Evolutionary conservation across 2,797 vertebrate species (phyloP).

Genomic region (Phalanger gymnotis): DNA sequence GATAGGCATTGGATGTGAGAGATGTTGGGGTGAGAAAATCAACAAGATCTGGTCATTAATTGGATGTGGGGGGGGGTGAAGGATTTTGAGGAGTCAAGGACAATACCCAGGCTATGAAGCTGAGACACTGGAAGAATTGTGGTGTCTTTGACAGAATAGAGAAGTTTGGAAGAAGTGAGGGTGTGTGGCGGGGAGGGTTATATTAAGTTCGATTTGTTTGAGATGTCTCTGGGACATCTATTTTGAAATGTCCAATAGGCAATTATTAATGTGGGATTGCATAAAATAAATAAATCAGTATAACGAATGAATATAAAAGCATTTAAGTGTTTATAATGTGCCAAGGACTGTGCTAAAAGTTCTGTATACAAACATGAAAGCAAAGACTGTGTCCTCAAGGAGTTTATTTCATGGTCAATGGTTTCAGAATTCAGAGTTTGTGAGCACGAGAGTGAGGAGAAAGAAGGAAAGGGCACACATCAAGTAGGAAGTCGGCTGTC

Average conservation of each 20-base stretch:
- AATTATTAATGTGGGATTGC: not conserved
- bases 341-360: not conserved
- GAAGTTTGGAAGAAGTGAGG: not conserved
- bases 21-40: not conserved
- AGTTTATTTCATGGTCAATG: not conserved
- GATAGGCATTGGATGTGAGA: not conserved
- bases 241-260: not conserved
- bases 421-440: not conserved
- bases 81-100: not conserved
- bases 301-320: not conserved
- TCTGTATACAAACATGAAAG: not conserved
- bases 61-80: not conserved
- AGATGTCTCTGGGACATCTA: not conserved
- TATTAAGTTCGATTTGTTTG: not conserved
- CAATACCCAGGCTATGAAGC: not conserved
- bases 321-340: not conserved
- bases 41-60: not conserved
- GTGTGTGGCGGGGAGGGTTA: not conserved
- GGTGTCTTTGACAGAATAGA: not conserved
- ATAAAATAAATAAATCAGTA: not conserved
- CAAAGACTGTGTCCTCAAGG: not conserved
- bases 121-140: not conserved
- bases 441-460: not conserved
- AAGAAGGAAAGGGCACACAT: not conserved
- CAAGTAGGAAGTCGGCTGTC: not conserved